A percentile compares a stretch with the other conserved stretches of the same genome.
Conservation (phyloP, 2,113 vertebrate species). For the Cygnus atratus region DNA sequence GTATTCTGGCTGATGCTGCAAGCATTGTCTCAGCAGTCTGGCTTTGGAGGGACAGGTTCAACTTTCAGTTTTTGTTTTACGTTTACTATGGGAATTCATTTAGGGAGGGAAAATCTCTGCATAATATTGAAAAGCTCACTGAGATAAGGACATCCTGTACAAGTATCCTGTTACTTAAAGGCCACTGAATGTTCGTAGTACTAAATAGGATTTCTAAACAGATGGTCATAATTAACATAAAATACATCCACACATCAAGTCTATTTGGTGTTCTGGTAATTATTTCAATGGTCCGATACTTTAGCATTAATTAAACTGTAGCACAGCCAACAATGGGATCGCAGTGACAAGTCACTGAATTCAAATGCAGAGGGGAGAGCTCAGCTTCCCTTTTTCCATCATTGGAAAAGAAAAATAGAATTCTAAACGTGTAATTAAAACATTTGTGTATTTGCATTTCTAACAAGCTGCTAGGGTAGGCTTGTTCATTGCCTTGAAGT, state of each 20-base stretch:
- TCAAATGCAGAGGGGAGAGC: neutral
- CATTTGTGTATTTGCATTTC: conserved; percentile 3
- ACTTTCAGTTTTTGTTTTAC: neutral
- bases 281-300: conserved; percentile 34
- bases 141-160: conserved; percentile 57
- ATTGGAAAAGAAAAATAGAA: neutral
- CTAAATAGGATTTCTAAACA: conserved; percentile 62
- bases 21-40: conserved; percentile 8
- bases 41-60: neutral
- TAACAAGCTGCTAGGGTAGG: neutral
- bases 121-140: neutral
- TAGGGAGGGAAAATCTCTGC: neutral
- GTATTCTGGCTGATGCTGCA: neutral
- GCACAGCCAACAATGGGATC: neutral
- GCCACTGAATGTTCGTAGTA: conserved; percentile 22
- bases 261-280: conserved; percentile 55
- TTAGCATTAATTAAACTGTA: conserved; percentile 30
- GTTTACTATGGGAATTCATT: neutral
- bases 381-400: neutral
- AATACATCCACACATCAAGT: conserved; percentile 36
- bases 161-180: conserved; percentile 41
- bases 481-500: conserved; percentile 8
- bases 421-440: neutral
- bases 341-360: neutral
- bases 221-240: conserved; percentile 65